A percentile compares a stretch with the other conserved stretches of the same genome.
phyloP scores from a whole-genome alignment of 1,140 invertebrate genomes.

The Habropoda laboriosa region DNA sequence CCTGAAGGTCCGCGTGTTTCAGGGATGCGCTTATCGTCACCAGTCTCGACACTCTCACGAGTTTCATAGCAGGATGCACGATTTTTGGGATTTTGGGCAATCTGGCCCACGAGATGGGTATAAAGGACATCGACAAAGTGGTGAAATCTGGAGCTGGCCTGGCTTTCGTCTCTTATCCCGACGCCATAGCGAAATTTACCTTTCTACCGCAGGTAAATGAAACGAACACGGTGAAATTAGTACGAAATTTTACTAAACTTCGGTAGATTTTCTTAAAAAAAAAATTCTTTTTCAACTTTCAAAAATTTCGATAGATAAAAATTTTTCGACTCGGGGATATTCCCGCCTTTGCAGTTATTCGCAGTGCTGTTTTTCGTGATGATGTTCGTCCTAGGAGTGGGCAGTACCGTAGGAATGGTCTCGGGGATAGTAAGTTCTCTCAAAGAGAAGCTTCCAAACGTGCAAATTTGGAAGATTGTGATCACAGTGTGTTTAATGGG shows the following conservation, averaged over 20 bases:
- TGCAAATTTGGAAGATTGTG: slow-evolving; percentile 77
- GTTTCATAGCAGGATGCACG: slow-evolving; percentile 91
- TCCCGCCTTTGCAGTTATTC: slow-evolving; percentile 82
- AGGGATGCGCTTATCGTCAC: slow-evolving; percentile 90
- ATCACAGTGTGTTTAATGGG: slow-evolving; percentile 77
- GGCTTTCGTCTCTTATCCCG: slow-evolving; percentile 88
- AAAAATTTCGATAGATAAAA: no score
- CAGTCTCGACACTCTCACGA: slow-evolving; percentile 89
- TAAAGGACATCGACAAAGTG: slow-evolving; percentile 80
- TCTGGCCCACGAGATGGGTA: slow-evolving; percentile 85
- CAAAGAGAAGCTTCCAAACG: slow-evolving; percentile 79
- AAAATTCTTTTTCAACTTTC: no score
- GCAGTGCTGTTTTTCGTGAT: slow-evolving; percentile 87
- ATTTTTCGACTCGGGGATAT: no score
- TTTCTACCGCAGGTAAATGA: slow-evolving; percentile 80
- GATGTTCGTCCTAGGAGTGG: slow-evolving; percentile 83
- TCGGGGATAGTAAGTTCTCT: slow-evolving; percentile 79
- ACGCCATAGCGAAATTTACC: slow-evolving; percentile 84
- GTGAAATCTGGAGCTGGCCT: slow-evolving; percentile 85
- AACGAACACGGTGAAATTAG: no score
- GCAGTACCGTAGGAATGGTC: slow-evolving; percentile 80
- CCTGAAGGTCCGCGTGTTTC: not conserved
- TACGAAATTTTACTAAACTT: no score
- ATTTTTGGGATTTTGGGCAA: slow-evolving; percentile 94
- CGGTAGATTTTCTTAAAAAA: no score